Base-by-base conservation (phyloP, 2,797 vertebrate species). In the Epinephelus coioides region DNA sequence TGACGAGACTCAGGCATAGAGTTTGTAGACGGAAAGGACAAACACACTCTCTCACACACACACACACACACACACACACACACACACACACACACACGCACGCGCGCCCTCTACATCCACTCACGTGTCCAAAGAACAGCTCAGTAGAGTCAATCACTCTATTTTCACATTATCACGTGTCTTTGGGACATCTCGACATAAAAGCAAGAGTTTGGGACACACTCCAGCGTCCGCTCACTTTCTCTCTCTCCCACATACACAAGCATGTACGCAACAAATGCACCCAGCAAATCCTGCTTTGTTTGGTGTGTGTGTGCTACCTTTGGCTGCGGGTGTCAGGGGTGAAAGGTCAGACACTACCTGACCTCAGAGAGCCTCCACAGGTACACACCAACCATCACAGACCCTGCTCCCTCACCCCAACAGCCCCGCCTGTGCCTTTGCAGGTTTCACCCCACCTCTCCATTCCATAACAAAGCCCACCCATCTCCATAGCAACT, bases 401-500 rank as follows among this genome's bases (percentile, higher is more conserved):
- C 68, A 69, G 50, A 70, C 57, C 59, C 54, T 61, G 67, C 43
- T 25, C 47, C 56, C 12, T n/a, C 19, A 30, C 23, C 49, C 69
- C 17, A 43, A 34, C 43, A 67, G 9, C 57, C 60, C 60, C 53
- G 72, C 68, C 79, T 67, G 72, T 71, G 44, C 78, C 73, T 55
- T 50, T 0, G 17, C 73, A 65, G 64, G 69, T 82, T 73, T 78
- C 62, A 64, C 40, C 75, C 75, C 30, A 30, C 51, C 61, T 65
- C 57, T 64, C 79, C 75, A 78, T 81, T 77, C 75, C 64, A 70
- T 72, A 81, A 73, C 81, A 86, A 88, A 81, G 76, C 73, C 88
- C 83, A 82, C 81, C 73, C 79, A 83, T 89, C 87, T 86, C 88
- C 70, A 85, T 73, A 89, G 85, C 89, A 93, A 91, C 91, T 89